Evolutionary conservation across 1,140 invertebrate genomes (phyloP), one percentile per base, ranked within the genome.

Genomic region (Belonocnema kinseyi): DNA sequence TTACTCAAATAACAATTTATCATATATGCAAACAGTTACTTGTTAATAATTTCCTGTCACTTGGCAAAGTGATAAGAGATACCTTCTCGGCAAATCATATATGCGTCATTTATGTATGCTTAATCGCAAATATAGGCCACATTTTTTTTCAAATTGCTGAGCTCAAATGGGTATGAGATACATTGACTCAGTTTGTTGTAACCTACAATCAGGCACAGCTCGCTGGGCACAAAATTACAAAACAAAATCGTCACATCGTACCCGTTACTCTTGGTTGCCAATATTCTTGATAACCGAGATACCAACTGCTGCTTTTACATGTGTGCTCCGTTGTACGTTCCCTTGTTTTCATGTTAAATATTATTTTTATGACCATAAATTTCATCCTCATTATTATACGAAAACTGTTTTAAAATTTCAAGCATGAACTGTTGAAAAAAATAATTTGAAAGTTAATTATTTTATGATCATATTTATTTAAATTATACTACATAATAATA

Each of bases 241-340:
- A 66, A 33, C 14, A 66, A 66, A 40, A 66, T 66, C 16, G 58
- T 66, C 58, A 12, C 58, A 33, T 11, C 21, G 58, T 40, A 26
- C 16, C 73, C 73, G 73, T 74, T 74, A 74, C 46, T 56, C 73
- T 74, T 61, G 14, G 16, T 58, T 56, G 73, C 58, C 14, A 11
- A 46, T 58, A 56, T 61, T 56, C 53, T n/a, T 21, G 26, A 73
- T 53, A 73, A 56, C 33, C 56, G 33, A 16, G 21, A 56, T 74
- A 74, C 46, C 33, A 74, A 3, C 8, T 46, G 40, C 40, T 46
- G 40, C 10, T 46, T 33, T 58, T 26, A 26, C 12, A 58, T 1
- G 33, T 33, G 11, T 3, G 33, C 33, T 11, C 21, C 21, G 3
- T 26, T 26, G 3, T 26, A 5, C 33, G 56, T 12, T 26, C 19